Evolutionary conservation across 2,888 invertebrate genomes (phyloP).

Genomic region (Protodeltote pygarga): DNA sequence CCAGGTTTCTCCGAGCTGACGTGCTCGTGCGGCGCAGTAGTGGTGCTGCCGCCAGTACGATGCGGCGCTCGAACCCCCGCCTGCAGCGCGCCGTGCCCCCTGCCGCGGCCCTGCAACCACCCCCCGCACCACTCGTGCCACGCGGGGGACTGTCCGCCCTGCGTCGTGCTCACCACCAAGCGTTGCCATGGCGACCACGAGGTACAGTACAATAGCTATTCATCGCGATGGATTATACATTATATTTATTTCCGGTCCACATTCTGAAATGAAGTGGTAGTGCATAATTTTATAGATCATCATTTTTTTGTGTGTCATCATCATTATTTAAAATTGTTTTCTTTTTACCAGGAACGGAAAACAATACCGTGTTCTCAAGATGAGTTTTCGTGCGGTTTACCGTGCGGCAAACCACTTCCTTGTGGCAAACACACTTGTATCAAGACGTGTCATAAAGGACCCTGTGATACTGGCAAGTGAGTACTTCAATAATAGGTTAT

Average conservation of each 20-base stretch:
- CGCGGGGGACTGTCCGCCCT: conserved; percentile 87
- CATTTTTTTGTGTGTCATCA: too few species aligned
- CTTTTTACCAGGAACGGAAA: conserved; percentile 89
- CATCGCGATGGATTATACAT: too few species aligned
- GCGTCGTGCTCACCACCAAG: conserved; percentile 85
- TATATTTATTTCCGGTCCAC: too few species aligned
- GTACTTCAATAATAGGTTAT: conserved; percentile 45
- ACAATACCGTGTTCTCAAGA: conserved; percentile 95
- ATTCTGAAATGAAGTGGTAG: too few species aligned
- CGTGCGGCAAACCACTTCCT: conserved; percentile 92
- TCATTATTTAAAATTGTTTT: not conserved
- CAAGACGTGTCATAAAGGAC: conserved; percentile 92
- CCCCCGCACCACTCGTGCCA: conserved; percentile 95
- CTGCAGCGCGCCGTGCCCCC: conserved; percentile 92
- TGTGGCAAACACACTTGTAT: conserved; percentile 96
- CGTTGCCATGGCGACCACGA: conserved; percentile 91
- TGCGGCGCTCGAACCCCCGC: conserved; percentile 96
- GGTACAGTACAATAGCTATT: conserved; percentile 88
- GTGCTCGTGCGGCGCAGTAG: conserved; percentile 96
- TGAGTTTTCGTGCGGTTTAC: conserved; percentile 96
- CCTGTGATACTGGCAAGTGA: conserved; percentile 89
- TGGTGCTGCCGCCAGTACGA: conserved; percentile 95
- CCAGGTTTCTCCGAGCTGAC: conserved; percentile 94
- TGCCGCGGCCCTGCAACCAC: conserved; percentile 93
- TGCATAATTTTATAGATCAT: too few species aligned